Evolutionary conservation across 2,797 vertebrate genomes (phyloP).

Genomic region (Sebastes paucispinis): DNA sequence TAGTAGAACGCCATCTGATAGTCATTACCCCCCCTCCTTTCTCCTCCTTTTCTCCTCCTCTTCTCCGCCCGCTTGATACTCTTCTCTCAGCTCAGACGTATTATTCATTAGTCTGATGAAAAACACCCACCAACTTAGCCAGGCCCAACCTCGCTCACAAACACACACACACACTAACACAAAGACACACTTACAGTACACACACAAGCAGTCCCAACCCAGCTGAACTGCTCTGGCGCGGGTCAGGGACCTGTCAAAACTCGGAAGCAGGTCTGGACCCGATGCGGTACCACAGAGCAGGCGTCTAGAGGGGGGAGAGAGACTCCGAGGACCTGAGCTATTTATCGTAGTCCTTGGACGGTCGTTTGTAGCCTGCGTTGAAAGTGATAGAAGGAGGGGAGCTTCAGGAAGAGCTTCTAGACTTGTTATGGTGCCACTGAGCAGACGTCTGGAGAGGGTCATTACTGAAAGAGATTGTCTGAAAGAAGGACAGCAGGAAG

Average conservation of each 20-base stretch:
- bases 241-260: constrained; percentile 84
- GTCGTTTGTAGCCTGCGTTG: constrained; percentile 23
- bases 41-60: constrained; percentile 62
- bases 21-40: constrained; percentile 75
- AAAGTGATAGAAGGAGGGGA: constrained; percentile 46
- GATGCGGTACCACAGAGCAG: constrained; percentile 58
- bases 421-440: constrained; percentile 61
- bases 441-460: constrained; percentile 64
- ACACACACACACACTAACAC: neutral
- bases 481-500: constrained; percentile 45
- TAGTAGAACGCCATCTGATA: constrained; percentile 82
- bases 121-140: constrained; percentile 75
- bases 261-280: constrained; percentile 79
- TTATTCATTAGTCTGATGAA: constrained; percentile 83
- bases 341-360: constrained; percentile 61
- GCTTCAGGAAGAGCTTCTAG: constrained; percentile 28
- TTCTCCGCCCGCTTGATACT: constrained; percentile 64
- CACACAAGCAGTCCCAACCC: constrained; percentile 50
- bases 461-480: constrained; percentile 61
- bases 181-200: constrained; percentile 10
- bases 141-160: constrained; percentile 27
- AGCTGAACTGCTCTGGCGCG: constrained; percentile 75
- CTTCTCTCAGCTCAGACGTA: constrained; percentile 78
- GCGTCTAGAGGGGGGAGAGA: constrained; percentile 38
- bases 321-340: constrained; percentile 53